phyloP scores from a whole-genome alignment of 2,888 invertebrate species.

The Linnaemya vulpina region DNA sequence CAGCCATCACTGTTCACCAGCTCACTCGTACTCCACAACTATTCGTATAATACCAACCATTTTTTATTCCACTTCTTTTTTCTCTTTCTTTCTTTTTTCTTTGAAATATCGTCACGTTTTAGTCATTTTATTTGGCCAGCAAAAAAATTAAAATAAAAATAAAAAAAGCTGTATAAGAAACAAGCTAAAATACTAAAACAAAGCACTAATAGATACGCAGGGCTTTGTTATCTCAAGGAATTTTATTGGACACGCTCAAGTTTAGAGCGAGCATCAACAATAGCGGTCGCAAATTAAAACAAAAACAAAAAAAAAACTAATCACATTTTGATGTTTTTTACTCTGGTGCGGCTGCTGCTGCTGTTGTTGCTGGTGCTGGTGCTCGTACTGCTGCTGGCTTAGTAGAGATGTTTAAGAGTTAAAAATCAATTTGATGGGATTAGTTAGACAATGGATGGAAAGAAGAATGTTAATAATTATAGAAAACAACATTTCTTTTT shows the following conservation, averaged over 20 bases:
- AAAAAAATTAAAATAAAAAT: too few relatives aligned
- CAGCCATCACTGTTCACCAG: constrained; percentile 46
- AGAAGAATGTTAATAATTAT: constrained; percentile 66
- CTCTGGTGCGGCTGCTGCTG: constrained; percentile 2
- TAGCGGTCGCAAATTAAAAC: neutral
- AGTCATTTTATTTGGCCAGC: constrained; percentile 69
- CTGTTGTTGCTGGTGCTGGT: constrained; percentile 6
- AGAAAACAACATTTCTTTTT: constrained; percentile 52
- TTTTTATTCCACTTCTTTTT: neutral
- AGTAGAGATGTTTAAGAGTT: constrained; percentile 66
- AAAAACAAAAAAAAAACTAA: constrained; percentile 17
- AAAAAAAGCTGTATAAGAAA: constrained; percentile 3
- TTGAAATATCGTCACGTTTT: constrained; percentile 72
- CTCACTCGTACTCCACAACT: constrained; percentile 30
- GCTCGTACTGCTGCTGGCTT: constrained; percentile 20
- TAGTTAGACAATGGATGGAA: constrained; percentile 68
- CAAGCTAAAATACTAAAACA: constrained; percentile 44
- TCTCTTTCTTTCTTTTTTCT: constrained; percentile 47
- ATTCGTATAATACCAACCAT: constrained; percentile 55
- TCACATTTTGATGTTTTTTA: constrained; percentile 44
- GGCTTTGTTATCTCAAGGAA: constrained; percentile 68
- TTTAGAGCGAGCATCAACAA: constrained; percentile 54
- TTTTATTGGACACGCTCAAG: constrained; percentile 71
- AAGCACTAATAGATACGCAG: constrained; percentile 64
- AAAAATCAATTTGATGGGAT: constrained; percentile 70